phyloP scores from a whole-genome alignment of 2,113 vertebrate genomes.

The Leptodactylus fuscus region DNA sequence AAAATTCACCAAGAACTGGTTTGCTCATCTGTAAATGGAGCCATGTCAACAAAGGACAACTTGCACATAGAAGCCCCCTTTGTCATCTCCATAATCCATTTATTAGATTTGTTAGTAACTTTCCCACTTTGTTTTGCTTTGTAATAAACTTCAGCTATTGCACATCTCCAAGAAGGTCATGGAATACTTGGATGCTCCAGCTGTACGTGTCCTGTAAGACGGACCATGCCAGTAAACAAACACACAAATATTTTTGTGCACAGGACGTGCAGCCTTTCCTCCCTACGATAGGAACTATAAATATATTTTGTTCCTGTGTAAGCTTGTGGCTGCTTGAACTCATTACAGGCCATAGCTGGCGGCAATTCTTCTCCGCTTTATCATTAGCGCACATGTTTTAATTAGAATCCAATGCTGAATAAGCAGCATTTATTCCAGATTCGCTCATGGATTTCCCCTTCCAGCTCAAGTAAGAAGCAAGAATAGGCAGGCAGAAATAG shows the following conservation, averaged over 20 bases:
- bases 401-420: conserved; percentile 42
- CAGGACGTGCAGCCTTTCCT: background rate
- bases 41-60: too few relatives aligned
- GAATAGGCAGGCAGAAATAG: conserved; percentile 34
- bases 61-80: too few relatives aligned
- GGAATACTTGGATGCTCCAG: background rate
- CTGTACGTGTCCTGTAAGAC: background rate
- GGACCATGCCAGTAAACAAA: background rate
- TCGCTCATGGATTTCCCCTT: background rate
- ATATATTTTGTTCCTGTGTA: conserved; percentile 14
- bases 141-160: background rate
- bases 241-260: background rate
- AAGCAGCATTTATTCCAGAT: conserved; percentile 28
- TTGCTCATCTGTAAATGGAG: too few relatives aligned
- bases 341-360: conserved; percentile 37
- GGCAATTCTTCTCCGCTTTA: conserved; percentile 24
- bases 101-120: too few relatives aligned
- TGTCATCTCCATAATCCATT: too few relatives aligned
- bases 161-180: background rate
- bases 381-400: conserved; percentile 51
- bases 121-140: too few relatives aligned
- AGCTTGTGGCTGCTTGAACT: conserved; percentile 34
- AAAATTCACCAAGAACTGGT: too few relatives aligned
- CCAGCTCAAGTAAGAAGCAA: conserved; percentile 6
- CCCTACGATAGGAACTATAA: conserved; percentile 3